phyloP scores from a whole-genome alignment of 2,797 vertebrate genomes.

The Clarias pachynema region DNA sequence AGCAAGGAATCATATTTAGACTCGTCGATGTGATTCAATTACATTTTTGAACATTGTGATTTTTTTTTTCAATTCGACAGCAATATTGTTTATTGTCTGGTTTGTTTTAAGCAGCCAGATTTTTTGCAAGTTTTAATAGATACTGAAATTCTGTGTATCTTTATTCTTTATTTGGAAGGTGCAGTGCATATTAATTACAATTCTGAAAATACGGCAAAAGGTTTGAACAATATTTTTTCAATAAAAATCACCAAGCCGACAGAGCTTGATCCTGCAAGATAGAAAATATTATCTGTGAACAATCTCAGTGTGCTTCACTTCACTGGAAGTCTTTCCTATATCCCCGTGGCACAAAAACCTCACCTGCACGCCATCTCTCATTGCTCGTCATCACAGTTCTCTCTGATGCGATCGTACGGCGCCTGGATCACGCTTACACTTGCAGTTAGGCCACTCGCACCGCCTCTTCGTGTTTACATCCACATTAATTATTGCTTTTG shows the following conservation, averaged over 20 bases:
- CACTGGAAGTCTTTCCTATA: background rate
- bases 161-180: no score
- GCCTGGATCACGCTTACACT: background rate
- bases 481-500: conserved; percentile 28
- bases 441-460: background rate
- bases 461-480: conserved; percentile 24
- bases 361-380: conserved; percentile 44
- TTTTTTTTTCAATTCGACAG: no score
- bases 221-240: background rate
- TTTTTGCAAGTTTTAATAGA: no score
- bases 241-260: background rate
- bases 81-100: no score
- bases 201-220: no score
- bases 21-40: no score
- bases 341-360: conserved; percentile 22
- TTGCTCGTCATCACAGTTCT: conserved; percentile 44
- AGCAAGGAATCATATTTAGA: no score
- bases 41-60: no score
- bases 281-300: background rate
- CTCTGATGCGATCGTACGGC: background rate
- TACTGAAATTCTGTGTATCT: no score
- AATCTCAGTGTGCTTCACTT: background rate
- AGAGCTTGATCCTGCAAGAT: background rate
- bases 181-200: no score
- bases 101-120: no score